Evolutionary conservation across 1,140 invertebrate species (phyloP), one percentile per base, ranked within the genome.

Genomic region (fruit fly (Drosophila melanogaster)): DNA sequence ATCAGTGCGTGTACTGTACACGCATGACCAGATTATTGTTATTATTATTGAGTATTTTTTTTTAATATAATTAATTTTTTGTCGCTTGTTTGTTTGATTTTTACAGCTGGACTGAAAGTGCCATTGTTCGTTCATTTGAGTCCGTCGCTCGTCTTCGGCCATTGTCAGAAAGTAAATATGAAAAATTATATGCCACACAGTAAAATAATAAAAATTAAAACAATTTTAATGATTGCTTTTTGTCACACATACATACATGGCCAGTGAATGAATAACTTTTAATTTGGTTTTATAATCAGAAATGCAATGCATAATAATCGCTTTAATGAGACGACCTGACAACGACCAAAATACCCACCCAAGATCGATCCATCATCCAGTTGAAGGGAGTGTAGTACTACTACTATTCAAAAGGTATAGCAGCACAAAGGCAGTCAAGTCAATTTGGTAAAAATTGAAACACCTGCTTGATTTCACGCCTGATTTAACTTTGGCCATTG

Each of bases 391-490:
- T 14, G 11, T n/a, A 1, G 41, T 7, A n/a, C n/a, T 1, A 0
- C 19, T 14, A 6, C n/a, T 41, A 15, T 41, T 41, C 38, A 41
- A 41, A 41, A 38, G 41, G 41, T 11, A 12, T 43, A 4, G 37
- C 33, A 33, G 2, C 46, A 30, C 6, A 47, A 64, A 60, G 4
- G 2, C 12, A 85, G 69, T 75, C 81, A 71, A 85, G 83, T 87
- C 84, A 87, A 87, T 89, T 89, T 87, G 67, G 73, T 84, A 89
- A 87, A 89, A 87, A 87, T 90, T 89, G 84, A 87, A 87, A 87
- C 84, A 87, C 84, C 84, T 87, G 84, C 84, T 89, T 87, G 84
- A 87, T 87, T 87, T 87, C 79, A 87, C 84, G 76, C 79, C 84
- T 87, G 84, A 87, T 87, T 87, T 84, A 87, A 89, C 84, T 80